Evolutionary conservation across 2,113 vertebrate species (phyloP).

Genomic region (Campylomormyrus tamandua): DNA sequence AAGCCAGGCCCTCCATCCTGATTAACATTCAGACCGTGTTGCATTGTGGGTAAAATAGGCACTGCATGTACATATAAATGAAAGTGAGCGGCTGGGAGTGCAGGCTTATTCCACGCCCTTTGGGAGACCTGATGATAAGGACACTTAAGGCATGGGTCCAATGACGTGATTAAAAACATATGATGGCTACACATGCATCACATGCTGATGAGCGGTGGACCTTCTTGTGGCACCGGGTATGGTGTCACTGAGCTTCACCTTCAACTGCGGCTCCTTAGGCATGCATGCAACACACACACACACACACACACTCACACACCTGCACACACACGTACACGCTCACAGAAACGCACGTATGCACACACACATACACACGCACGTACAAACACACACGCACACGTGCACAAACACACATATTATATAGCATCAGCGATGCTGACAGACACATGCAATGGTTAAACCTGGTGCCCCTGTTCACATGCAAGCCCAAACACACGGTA

Average conservation of each 20-base stretch:
- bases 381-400: slow-evolving; percentile 12
- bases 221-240: neutral
- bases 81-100: neutral
- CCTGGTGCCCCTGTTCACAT: neutral
- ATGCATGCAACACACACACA: neutral
- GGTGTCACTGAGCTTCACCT: neutral
- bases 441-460: neutral
- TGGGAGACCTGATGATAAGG: neutral
- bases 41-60: neutral
- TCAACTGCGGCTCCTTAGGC: neutral
- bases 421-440: neutral
- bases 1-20: neutral
- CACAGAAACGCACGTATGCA: neutral
- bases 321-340: neutral
- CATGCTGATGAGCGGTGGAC: neutral
- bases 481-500: neutral
- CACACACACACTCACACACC: neutral
- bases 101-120: neutral
- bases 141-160: neutral
- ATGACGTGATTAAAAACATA: neutral
- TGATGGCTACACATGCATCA: neutral
- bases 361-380: neutral
- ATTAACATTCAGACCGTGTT: neutral
- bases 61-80: neutral
- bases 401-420: slow-evolving; percentile 40